Evolutionary conservation across 2,113 vertebrate genomes (phyloP), one percentile per base, ranked within the genome.

Genomic region (Turnix velox): DNA sequence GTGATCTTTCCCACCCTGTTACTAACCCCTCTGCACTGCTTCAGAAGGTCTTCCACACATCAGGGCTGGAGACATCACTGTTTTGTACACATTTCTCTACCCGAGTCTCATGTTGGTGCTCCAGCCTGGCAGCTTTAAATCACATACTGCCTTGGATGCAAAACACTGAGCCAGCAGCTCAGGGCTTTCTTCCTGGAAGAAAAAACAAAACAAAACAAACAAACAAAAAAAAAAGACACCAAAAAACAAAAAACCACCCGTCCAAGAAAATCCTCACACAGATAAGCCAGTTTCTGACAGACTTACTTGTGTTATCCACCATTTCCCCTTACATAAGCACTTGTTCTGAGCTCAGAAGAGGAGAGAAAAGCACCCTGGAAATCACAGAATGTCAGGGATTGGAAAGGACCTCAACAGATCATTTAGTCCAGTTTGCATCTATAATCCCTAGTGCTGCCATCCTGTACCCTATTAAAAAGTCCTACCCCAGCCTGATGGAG

Each of bases 1-100:
- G 97, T 96, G 97, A 96, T 97, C 89, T 95, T 97, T 95, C 96
- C 97, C 97, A 98, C 95, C 87, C 90, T 96, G 97, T 96, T 98
- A 97, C 95, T 78, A 82, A 89, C 95, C 96, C 96, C 91, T 95
- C 95, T 75, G 30, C 35, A 69, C 93, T 96, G 87, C 96, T 97
- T 96, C 94, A 33, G 84, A 90, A 95, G 84, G 91, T 79, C 94
- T 94, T 91, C 85, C 93, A 79, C 54, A 77, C 95, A 95, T 95
- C 87, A 95, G 93, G 93, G 94, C 91, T 94, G 88, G 71, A 93
- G 84, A 86, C 3, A 10, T 9, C 90, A 92, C 76, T 96, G 42
- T 95, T 97, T 94, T 90, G 77, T 91, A 88, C 90, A 87, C 95
- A 55, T 67, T 88, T n/a, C 65, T 88, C 81, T 91, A 94, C 95